Conservation (phyloP, 2,888 invertebrate species). For the Conops quadrifasciatus region DNA sequence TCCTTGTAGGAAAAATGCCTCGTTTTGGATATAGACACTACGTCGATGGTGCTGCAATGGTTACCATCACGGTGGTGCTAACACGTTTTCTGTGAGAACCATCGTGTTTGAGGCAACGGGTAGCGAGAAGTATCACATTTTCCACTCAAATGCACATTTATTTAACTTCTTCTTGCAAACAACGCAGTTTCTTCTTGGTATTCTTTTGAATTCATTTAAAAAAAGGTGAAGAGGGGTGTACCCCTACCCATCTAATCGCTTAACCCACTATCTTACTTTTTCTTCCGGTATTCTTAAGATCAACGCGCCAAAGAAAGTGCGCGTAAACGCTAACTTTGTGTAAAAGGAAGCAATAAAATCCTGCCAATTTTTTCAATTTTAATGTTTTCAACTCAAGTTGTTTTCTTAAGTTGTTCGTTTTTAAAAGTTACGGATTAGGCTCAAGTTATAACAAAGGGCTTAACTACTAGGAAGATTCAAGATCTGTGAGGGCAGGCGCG, state of each 20-base stretch:
- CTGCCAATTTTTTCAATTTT: slow-evolving; percentile 32
- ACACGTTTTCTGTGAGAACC: too few species aligned
- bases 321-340: slow-evolving; percentile 16
- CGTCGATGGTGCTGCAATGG: too few species aligned
- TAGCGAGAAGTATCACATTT: slow-evolving; percentile 32
- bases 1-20: too few species aligned
- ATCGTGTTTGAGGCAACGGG: not conserved
- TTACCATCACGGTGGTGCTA: too few species aligned
- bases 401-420: slow-evolving; percentile 12
- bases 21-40: too few species aligned
- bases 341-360: slow-evolving; percentile 27
- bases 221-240: too few species aligned
- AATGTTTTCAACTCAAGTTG: slow-evolving; percentile 33
- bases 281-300: not conserved
- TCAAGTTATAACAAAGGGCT: too few species aligned
- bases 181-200: slow-evolving; percentile 7
- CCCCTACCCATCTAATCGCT: too few species aligned
- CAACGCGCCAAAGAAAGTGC: not conserved
- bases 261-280: not conserved
- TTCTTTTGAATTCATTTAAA: slow-evolving; percentile 5
- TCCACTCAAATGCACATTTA: slow-evolving; percentile 34
- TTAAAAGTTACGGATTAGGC: too few species aligned
- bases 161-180: slow-evolving; percentile 31
- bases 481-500: too few species aligned
- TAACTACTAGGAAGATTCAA: too few species aligned